phyloP scores from a whole-genome alignment of 2,113 vertebrate genomes.

The Perccottus glenii region DNA sequence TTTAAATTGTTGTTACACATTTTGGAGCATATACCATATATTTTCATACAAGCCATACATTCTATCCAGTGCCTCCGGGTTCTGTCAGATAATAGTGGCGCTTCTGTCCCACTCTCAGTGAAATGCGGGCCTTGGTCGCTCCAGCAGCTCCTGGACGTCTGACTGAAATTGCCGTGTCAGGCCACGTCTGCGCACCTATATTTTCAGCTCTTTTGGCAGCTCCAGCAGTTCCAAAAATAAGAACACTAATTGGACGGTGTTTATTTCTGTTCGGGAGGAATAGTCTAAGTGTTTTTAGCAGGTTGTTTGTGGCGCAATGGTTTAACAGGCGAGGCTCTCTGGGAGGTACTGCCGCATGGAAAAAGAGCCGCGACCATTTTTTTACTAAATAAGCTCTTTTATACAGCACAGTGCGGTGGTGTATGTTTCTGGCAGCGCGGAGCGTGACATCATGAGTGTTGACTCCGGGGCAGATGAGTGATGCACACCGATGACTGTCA shows the following conservation, averaged over 20 bases:
- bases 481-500: conserved; percentile 62
- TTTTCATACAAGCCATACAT: too few relatives aligned
- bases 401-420: conserved; percentile 73
- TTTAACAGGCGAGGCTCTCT: conserved; percentile 65
- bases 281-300: conserved; percentile 75
- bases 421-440: conserved; percentile 70
- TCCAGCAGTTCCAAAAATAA: conserved; percentile 70
- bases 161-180: conserved; percentile 30
- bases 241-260: conserved; percentile 72
- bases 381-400: conserved; percentile 80
- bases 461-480: conserved; percentile 81
- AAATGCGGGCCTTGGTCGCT: conserved; percentile 16
- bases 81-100: too few relatives aligned
- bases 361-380: conserved; percentile 68
- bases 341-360: conserved; percentile 77
- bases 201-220: conserved; percentile 60
- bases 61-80: too few relatives aligned
- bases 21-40: too few relatives aligned
- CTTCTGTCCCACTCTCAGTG: too few relatives aligned
- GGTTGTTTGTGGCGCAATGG: conserved; percentile 73
- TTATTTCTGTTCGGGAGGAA: conserved; percentile 73
- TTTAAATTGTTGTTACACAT: too few relatives aligned
- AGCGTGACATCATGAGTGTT: conserved; percentile 80
- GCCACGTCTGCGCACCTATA: conserved; percentile 49
- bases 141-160: conserved; percentile 38